Conservation (phyloP, 2,888 invertebrate species). For the Anoplius nigerrimus region DNA sequence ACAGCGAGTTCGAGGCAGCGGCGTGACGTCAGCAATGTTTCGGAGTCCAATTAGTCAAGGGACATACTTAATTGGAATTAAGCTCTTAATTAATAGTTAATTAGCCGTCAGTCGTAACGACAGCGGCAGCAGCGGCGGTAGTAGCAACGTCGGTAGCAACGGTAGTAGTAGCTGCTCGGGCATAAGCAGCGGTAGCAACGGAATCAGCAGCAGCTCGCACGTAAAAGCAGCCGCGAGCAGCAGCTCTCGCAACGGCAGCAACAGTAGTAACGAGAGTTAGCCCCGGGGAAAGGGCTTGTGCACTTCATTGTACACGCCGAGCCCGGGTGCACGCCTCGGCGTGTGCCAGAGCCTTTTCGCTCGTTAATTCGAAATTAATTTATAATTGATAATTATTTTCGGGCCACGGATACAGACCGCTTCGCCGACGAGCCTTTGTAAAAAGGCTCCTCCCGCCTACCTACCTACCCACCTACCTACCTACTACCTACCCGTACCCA, state of each 20-base stretch:
- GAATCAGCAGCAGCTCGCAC: neutral
- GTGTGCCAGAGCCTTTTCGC: slow-evolving; percentile 39
- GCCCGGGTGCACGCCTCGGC: slow-evolving; percentile 20
- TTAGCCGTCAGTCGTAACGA: slow-evolving; percentile 55
- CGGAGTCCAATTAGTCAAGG: slow-evolving; percentile 70
- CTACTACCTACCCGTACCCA: no score
- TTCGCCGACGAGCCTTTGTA: slow-evolving; percentile 20
- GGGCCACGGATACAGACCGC: slow-evolving; percentile 37
- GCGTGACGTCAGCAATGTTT: slow-evolving; percentile 57
- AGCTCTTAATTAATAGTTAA: slow-evolving; percentile 71
- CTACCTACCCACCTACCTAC: no score
- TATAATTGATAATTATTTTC: slow-evolving; percentile 68
- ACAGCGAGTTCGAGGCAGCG: neutral
- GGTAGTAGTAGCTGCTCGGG: no score
- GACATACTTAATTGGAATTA: slow-evolving; percentile 68
- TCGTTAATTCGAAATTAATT: slow-evolving; percentile 68
- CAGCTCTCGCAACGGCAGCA: no score
- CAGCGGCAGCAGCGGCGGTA: neutral
- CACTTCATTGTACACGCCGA: slow-evolving; percentile 55
- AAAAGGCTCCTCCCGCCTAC: slow-evolving; percentile 5
- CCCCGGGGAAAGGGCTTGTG: slow-evolving; percentile 47
- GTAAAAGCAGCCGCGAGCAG: slow-evolving; percentile 17
- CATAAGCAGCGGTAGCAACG: neutral
- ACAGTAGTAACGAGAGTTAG: slow-evolving; percentile 53
- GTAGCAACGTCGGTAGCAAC: neutral